These are phyloP conservation scores for mouse (Mus musculus) DNA, from an alignment of 2,113 vertebrate species.

Conservation along the genomic window DNA sequence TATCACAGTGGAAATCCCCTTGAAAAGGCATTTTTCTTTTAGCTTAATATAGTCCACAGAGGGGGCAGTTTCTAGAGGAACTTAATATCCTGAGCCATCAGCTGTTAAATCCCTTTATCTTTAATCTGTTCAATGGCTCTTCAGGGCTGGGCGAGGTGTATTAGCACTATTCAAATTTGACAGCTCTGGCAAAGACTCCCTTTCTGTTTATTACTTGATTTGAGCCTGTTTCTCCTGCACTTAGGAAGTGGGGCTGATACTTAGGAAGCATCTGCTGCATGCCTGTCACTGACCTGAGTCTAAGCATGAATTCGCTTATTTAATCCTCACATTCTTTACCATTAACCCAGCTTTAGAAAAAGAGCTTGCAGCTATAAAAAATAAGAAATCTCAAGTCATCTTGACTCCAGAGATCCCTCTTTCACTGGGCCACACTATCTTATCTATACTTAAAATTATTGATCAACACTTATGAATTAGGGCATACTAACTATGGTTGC, in stretches of 20 bases:
- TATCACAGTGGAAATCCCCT: conserved; percentile 24
- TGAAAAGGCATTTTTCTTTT: conserved; percentile 54
- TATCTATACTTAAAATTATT: not conserved
- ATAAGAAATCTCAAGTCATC: not conserved
- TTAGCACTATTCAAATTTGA: not conserved
- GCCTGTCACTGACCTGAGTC: not conserved
- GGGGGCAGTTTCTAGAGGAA: not conserved
- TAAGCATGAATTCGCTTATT: not conserved
- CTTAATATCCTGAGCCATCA: not conserved
- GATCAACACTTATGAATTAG: not conserved
- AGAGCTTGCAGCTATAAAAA: not conserved
- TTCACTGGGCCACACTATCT: too few relatives aligned
- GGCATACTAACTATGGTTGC: not conserved
- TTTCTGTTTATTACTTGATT: not conserved
- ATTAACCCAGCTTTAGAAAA: not conserved
- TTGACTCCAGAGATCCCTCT: not conserved
- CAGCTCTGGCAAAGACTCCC: not conserved
- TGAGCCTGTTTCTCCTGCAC: not conserved
- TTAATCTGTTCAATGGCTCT: not conserved
- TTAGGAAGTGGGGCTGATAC: not conserved
- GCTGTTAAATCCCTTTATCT: not conserved
- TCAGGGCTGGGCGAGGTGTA: not conserved
- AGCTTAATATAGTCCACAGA: not conserved
- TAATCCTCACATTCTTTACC: not conserved
- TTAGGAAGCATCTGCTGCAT: conserved; percentile 15